Percentiles rank a stretch among this genome's conserved stretches.
Evolutionary conservation across 2,113 vertebrate genomes (phyloP).

Genomic region (Rhinoderma darwinii): DNA sequence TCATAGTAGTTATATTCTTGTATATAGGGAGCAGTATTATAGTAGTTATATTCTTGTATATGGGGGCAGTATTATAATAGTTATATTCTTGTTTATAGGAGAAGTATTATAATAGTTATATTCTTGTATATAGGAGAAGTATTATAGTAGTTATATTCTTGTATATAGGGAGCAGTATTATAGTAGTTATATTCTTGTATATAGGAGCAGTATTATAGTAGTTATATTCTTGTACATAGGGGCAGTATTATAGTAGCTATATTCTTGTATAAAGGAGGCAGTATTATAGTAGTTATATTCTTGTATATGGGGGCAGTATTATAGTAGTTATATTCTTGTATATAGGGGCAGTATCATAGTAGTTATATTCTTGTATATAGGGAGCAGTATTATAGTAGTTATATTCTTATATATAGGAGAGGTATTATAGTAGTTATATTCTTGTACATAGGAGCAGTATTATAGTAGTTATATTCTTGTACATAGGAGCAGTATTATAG

Average conservation of each 20-base stretch:
- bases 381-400: background rate
- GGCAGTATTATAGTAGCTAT: slow-evolving; percentile 1
- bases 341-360: background rate
- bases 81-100: too few species aligned
- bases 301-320: background rate
- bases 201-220: slow-evolving; percentile 20
- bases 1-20: too few species aligned
- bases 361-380: slow-evolving; percentile 6
- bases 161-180: background rate
- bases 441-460: slow-evolving; percentile 3
- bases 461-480: slow-evolving; percentile 13
- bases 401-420: background rate
- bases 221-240: slow-evolving; percentile 17
- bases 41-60: too few species aligned
- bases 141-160: too few species aligned
- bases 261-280: slow-evolving; percentile 1
- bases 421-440: slow-evolving; percentile 15
- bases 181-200: slow-evolving; percentile 9
- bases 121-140: too few species aligned
- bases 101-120: too few species aligned
- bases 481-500: background rate
- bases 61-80: too few species aligned
- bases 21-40: too few species aligned
- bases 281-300: slow-evolving; percentile 17
- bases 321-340: too few species aligned